Evolutionary conservation across 1,140 invertebrate genomes (phyloP).

Genomic region (Leptopilina clavipes): DNA sequence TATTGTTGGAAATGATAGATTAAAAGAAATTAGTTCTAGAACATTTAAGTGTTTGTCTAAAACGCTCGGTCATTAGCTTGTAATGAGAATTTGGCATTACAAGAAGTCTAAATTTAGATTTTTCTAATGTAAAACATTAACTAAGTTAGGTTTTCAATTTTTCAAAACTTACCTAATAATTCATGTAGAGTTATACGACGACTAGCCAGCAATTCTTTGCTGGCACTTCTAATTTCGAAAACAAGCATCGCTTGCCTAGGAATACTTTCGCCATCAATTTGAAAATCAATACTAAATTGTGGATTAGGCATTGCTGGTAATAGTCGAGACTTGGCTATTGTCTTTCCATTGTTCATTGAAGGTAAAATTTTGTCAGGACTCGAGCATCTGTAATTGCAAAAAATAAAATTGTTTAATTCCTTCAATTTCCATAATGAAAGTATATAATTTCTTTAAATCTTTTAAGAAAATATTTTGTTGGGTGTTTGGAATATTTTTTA

Average conservation of each 20-base stretch:
- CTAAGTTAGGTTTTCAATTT: too few relatives aligned
- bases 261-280: conserved; percentile 65
- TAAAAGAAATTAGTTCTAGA: too few relatives aligned
- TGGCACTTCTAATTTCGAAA: conserved; percentile 71
- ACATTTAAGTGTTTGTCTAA: background rate
- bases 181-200: conserved; percentile 69
- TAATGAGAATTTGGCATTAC: background rate
- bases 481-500: too few relatives aligned
- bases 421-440: too few relatives aligned
- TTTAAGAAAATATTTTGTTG: too few relatives aligned
- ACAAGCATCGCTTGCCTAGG: conserved; percentile 66
- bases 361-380: conserved; percentile 64
- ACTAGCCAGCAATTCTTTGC: conserved; percentile 71
- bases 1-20: too few relatives aligned
- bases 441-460: too few relatives aligned
- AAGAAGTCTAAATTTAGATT: background rate
- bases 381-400: conserved; percentile 57
- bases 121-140: background rate
- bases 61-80: too few relatives aligned
- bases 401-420: background rate
- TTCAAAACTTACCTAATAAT: conserved; percentile 62
- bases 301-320: conserved; percentile 71
- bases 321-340: conserved; percentile 68
- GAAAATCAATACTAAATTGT: conserved; percentile 68
- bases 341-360: conserved; percentile 64